Evolutionary conservation across 2,888 invertebrate species (phyloP).

Genomic region (Chalcis sispes): DNA sequence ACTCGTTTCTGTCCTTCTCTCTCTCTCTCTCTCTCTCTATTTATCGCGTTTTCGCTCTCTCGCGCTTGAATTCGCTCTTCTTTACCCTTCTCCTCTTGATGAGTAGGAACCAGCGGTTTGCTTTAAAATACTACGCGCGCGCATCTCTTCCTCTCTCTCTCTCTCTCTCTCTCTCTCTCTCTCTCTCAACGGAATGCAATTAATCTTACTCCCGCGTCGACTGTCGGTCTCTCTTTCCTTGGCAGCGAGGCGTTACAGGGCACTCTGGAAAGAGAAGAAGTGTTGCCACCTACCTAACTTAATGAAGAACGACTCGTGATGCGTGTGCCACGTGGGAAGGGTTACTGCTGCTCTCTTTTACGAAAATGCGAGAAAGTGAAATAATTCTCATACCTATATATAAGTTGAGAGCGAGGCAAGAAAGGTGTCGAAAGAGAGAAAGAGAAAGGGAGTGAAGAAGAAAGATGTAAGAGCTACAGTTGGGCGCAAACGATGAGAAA

Average conservation of each 20-base stretch:
- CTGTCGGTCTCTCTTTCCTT: constrained; percentile 35
- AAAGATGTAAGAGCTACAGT: constrained; percentile 53
- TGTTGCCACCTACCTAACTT: constrained; percentile 70
- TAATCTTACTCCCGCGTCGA: constrained; percentile 69
- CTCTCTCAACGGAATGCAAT: constrained; percentile 70
- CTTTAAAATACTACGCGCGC: constrained; percentile 70
- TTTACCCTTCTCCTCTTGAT: constrained; percentile 57
- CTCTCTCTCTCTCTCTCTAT: constrained; percentile 57
- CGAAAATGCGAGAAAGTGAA: constrained; percentile 31
- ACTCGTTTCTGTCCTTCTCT: constrained; percentile 24
- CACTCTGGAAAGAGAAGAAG: constrained; percentile 68
- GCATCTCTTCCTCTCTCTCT: background rate
- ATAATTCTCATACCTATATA: constrained; percentile 42
- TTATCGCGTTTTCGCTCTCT: constrained; percentile 5
- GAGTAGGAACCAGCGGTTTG: constrained; percentile 62
- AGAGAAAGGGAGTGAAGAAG: constrained; percentile 40
- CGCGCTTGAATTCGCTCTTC: too few relatives aligned
- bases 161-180: background rate
- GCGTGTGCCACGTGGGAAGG: constrained; percentile 61
- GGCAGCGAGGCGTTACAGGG: background rate
- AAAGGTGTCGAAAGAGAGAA: too few relatives aligned
- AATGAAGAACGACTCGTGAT: constrained; percentile 75
- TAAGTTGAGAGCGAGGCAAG: constrained; percentile 54
- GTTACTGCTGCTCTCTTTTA: background rate
- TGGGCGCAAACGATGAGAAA: constrained; percentile 48